Evolutionary conservation across 2,888 invertebrate genomes (phyloP), one percentile per base, ranked within the genome.

Genomic region (Ichneumoninae sp.): DNA sequence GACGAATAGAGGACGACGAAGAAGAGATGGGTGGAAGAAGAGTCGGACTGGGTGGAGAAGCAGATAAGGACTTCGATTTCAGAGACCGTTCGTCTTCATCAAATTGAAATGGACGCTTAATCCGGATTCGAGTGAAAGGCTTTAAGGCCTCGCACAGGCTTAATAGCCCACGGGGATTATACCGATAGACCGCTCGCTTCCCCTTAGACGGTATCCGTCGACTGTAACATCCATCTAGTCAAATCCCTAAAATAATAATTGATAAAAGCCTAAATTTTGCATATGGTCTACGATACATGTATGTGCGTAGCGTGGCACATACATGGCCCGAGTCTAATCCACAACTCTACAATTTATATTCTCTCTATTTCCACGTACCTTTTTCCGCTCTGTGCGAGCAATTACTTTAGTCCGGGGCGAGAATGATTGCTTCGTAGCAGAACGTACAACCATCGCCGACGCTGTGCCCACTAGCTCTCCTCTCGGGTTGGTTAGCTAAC

Each of bases 61-160:
- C 77, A 80, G 83, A 80, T 84, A 84, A 84, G 77, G 65, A 84
- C 72, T 80, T 77, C 72, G 83, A 84, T 84, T 80, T 60, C 62
- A 16, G 80, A 36, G 77, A 72, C 68, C 80, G 83, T 84, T 80
- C 69, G 68, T 84, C 83, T 84, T 84, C 83, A 74, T 84, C 83
- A 84, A 84, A 83, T 83, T 80, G 68, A 83, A 83, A 84, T 80
- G 80, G 80, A 72, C 72, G 77, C 57, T 74, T 80, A 77, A 84
- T 84, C 77, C 62, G 62, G 77, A 84, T 80, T 77, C 76, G 60
- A 80, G 80, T 62, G 71, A 74, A 84, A 77, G 80, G 77, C 40
- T 80, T 84, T 47, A 52, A 74, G 60, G 69, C 60, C 65, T 57
- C 75, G 72, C 57, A 26, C 62, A 54, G 68, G 68, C 76, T 68